A percentile compares a stretch with the other conserved stretches of the same genome.
phyloP scores from a whole-genome alignment of 2,113 vertebrate genomes.

The Cardinalis cardinalis region DNA sequence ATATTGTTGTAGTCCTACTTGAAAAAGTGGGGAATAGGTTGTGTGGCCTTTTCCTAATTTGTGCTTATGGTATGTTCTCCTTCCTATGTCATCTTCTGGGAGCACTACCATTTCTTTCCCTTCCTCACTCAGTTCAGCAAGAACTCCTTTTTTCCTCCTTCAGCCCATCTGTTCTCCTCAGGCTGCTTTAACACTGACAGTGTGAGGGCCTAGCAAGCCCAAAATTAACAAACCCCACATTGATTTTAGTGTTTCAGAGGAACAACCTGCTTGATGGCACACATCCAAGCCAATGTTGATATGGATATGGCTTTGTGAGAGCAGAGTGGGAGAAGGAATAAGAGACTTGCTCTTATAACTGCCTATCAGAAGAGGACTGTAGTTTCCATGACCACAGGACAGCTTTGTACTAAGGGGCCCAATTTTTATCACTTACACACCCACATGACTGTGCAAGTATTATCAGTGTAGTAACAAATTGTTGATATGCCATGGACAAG shows the following conservation, averaged over 20 bases:
- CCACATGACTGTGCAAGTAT: not conserved
- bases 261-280: slow-evolving; percentile 31
- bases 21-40: not conserved
- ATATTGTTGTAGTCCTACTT: not conserved
- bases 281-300: not conserved
- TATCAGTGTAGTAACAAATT: not conserved
- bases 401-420: not conserved
- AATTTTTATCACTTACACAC: not conserved
- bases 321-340: not conserved
- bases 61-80: not conserved
- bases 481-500: not conserved
- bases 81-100: not conserved
- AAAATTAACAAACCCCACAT: slow-evolving; percentile 21
- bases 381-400: not conserved
- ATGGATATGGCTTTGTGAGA: not conserved
- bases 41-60: not conserved
- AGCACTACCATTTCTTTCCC: not conserved
- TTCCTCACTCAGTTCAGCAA: not conserved
- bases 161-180: slow-evolving; percentile 36
- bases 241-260: not conserved
- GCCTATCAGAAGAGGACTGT: not conserved
- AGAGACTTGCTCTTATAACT: slow-evolving; percentile 42
- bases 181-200: not conserved
- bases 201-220: not conserved
- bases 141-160: slow-evolving; percentile 15